Percentiles rank a stretch among this genome's conserved stretches.
Conservation (phyloP, 2,113 vertebrate species). For the Hiodon alosoides region DNA sequence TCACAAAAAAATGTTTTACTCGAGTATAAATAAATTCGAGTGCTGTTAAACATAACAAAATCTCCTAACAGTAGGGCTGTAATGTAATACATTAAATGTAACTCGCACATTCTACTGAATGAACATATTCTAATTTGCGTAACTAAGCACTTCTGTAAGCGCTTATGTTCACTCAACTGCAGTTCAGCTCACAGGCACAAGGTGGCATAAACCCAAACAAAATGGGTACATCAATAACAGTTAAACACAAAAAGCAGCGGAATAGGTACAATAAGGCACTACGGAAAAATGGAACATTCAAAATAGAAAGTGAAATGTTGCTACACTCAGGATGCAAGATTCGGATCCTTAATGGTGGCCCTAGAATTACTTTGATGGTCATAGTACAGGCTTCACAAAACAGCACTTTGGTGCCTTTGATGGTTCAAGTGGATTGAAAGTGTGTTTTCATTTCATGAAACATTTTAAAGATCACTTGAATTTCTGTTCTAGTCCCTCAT, state of each 20-base stretch:
- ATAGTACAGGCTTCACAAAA: no score
- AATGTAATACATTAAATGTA: not conserved
- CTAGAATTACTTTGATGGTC: no score
- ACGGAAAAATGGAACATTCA: not conserved
- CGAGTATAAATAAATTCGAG: not conserved
- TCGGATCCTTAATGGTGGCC: not conserved
- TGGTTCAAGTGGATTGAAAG: no score
- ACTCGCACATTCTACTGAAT: not conserved
- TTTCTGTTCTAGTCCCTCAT: no score
- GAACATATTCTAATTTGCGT: not conserved
- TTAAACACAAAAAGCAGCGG: not conserved
- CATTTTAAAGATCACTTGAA: no score
- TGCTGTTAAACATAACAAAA: no score
- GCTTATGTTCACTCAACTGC: not conserved
- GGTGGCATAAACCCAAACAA: not conserved
- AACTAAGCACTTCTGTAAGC: not conserved
- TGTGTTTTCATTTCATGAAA: no score
- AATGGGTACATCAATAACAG: not conserved
- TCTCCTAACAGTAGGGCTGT: no score
- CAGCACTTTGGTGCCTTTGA: no score
- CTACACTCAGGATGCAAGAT: no score
- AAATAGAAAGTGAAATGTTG: slow-evolving; percentile 13
- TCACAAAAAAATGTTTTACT: not conserved
- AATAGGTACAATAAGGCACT: slow-evolving; percentile 22
- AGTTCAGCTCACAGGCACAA: slow-evolving; percentile 9